Percentiles rank a stretch among this genome's conserved stretches.
Evolutionary conservation across 1,140 invertebrate species (phyloP).

Genomic region (Lasaia peninsularis): DNA sequence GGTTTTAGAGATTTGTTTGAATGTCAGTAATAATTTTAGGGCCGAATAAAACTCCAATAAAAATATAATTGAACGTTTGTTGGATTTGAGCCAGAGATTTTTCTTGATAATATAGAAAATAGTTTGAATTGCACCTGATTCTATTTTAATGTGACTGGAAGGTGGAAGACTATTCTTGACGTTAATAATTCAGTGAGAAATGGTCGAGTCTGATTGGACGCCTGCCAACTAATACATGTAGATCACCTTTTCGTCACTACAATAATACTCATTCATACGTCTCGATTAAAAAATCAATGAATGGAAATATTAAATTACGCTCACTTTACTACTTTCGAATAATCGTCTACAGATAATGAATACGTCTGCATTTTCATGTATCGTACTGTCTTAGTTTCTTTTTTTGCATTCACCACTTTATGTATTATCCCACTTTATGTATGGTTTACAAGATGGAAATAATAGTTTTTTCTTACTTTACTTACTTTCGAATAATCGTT

Average conservation of each 20-base stretch:
- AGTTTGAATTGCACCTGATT: slow-evolving; percentile 5
- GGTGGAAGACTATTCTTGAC: slow-evolving; percentile 31
- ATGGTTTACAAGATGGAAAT: too few relatives aligned
- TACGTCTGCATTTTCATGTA: too few relatives aligned
- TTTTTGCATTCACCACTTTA: too few relatives aligned
- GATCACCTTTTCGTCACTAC: slow-evolving; percentile 41
- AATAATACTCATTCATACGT: slow-evolving; percentile 27
- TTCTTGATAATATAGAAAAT: neutral
- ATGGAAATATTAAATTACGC: neutral
- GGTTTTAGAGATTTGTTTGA: neutral
- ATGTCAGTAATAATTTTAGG: slow-evolving; percentile 1
- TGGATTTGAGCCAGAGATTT: slow-evolving; percentile 6
- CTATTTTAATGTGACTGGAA: slow-evolving; percentile 29
- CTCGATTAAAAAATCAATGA: neutral
- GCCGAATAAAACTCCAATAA: slow-evolving; percentile 4
- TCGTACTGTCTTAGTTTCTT: too few relatives aligned
- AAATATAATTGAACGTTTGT: neutral
- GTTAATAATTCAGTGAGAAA: slow-evolving; percentile 43
- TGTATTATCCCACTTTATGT: too few relatives aligned
- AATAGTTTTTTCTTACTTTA: too few relatives aligned
- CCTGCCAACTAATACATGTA: slow-evolving; percentile 34
- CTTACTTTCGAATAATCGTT: too few relatives aligned
- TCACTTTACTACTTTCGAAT: neutral
- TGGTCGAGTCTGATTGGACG: slow-evolving; percentile 32
- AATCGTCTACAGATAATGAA: too few relatives aligned